phyloP scores from a whole-genome alignment of 2,888 invertebrate genomes.

The Lingula anatina region DNA sequence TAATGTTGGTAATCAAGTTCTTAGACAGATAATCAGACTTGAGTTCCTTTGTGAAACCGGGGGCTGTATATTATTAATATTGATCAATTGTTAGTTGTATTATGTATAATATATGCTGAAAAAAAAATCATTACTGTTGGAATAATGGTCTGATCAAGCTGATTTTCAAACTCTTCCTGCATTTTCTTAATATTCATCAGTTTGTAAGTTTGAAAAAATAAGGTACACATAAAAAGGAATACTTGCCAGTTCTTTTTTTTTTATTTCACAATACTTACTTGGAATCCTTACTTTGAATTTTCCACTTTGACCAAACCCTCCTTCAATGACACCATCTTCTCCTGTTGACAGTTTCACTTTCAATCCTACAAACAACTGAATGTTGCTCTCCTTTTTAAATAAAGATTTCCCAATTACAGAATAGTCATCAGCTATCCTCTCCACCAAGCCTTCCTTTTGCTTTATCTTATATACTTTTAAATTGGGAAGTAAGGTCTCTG shows the following conservation, averaged over 20 bases:
- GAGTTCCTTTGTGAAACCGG: too few relatives aligned
- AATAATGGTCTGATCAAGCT: too few relatives aligned
- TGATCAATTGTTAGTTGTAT: too few relatives aligned
- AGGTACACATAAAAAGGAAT: neutral
- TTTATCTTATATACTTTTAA: constrained; percentile 49
- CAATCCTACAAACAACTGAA: constrained; percentile 61
- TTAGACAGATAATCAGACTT: too few relatives aligned
- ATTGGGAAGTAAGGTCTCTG: constrained; percentile 26
- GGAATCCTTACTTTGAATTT: constrained; percentile 62
- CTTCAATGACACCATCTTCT: constrained; percentile 61
- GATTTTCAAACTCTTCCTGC: too few relatives aligned
- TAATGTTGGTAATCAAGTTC: too few relatives aligned
- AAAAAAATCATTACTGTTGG: neutral
- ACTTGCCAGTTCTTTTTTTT: too few relatives aligned
- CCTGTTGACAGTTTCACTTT: constrained; percentile 59
- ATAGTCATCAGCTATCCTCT: constrained; percentile 53
- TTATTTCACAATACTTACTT: too few relatives aligned
- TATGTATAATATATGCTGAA: too few relatives aligned
- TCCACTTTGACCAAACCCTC: constrained; percentile 68
- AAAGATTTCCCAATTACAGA: constrained; percentile 64
- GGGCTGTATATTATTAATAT: too few relatives aligned
- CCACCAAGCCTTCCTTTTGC: constrained; percentile 42
- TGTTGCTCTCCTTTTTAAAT: constrained; percentile 66
- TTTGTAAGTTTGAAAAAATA: too few relatives aligned
- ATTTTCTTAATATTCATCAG: too few relatives aligned